Percentiles rank a stretch among this genome's conserved stretches.
Evolutionary conservation across 1,140 invertebrate genomes (phyloP).

Genomic region (Dreissena polymorpha): DNA sequence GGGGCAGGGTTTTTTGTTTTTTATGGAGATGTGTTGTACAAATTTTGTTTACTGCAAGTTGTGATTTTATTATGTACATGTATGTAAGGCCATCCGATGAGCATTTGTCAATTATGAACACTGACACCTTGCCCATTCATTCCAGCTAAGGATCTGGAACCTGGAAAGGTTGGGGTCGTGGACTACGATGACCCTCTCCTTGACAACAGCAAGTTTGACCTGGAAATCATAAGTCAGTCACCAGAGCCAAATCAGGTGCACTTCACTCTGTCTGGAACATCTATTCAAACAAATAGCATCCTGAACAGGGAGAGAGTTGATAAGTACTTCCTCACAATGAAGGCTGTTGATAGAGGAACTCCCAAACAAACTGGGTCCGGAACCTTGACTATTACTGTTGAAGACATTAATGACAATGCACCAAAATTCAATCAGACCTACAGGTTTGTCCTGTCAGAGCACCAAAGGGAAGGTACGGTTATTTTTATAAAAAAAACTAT

Average conservation of each 20-base stretch:
- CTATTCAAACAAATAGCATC: constrained; percentile 29
- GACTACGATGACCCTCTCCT: constrained; percentile 80
- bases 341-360: constrained; percentile 16
- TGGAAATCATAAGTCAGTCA: not conserved
- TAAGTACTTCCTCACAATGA: constrained; percentile 24
- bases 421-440: constrained; percentile 43
- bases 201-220: constrained; percentile 47
- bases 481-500: not conserved
- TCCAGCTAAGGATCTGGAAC: constrained; percentile 73
- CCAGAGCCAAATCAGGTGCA: not conserved
- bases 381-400: constrained; percentile 95
- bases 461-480: constrained; percentile 4
- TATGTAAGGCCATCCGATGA: too few relatives aligned
- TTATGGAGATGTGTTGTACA: too few relatives aligned
- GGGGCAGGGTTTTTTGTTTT: too few relatives aligned
- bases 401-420: constrained; percentile 95
- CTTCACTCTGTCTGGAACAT: constrained; percentile 16
- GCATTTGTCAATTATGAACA: constrained; percentile 81
- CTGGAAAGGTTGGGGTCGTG: constrained; percentile 95
- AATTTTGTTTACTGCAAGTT: too few relatives aligned
- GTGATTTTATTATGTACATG: too few relatives aligned
- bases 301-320: constrained; percentile 43
- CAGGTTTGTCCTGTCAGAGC: constrained; percentile 26
- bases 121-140: constrained; percentile 77
- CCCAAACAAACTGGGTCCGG: constrained; percentile 90